Evolutionary conservation across 2,113 vertebrate species (phyloP), one percentile per base, ranked within the genome.

Genomic region (Leucosticte australis): DNA sequence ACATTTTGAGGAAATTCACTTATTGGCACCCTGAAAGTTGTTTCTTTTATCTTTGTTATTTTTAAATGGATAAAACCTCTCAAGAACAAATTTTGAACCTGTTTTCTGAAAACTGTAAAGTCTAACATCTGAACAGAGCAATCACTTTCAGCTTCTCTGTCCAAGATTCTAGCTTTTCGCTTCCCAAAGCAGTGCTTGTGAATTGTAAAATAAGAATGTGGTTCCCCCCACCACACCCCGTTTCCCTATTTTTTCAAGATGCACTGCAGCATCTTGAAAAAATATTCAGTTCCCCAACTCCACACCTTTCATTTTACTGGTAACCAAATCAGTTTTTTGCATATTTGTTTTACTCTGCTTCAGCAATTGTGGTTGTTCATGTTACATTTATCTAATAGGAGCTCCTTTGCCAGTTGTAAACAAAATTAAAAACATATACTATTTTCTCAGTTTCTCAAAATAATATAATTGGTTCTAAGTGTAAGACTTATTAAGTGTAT

Each of bases 361-460:
- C 96, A 88, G 41, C 24, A 35, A 50, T 50, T 52, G 20, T 64
- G 17, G 27, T 94, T 37, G 18, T 55, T 91, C 60, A 49, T 85
- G 82, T 94, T 85, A 71, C 47, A 67, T 94, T 93, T 81, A 87
- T 88, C 69, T 92, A 37, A 83, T 75, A n/a, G 19, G 14, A 86
- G 69, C 33, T 91, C 31, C 28, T 79, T 69, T 75, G 30, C 62
- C 91, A 84, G 64, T 84, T 87, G 55, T 28, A 95, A 79, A 37
- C 55, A 87, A 95, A 97, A 96, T 70, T 85, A 62, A 80, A 94
- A 95, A 47, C 17, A 63, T 35, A 55, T 39, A 26, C 10, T 73
- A 46, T 74, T 26, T 91, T 55, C 94, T 71, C 21, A 7, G 24
- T 97, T 96, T 95, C 37, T 95, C 82, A 93, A 83, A 77, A 42